Evolutionary conservation across 2,113 vertebrate species (phyloP).

Genomic region (Anseranas semipalmata): DNA sequence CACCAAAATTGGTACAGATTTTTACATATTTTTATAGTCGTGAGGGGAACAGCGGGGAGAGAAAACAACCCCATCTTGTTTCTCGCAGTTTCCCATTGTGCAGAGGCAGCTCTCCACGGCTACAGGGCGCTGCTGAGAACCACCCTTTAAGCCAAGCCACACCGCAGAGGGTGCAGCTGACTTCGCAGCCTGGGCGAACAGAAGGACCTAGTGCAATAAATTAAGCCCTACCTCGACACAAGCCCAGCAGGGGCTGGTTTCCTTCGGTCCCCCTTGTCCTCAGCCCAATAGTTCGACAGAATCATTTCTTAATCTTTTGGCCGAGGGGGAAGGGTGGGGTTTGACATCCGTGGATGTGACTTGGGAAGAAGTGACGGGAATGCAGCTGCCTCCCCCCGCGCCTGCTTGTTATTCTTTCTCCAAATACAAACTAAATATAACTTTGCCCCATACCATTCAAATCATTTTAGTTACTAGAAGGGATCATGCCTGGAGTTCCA

Average conservation of each 20-base stretch:
- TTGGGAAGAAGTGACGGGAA: slow-evolving; percentile 44
- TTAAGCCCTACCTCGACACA: neutral
- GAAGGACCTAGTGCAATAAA: neutral
- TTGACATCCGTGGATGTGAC: neutral
- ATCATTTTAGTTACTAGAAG: slow-evolving; percentile 62
- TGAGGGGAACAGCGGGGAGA: neutral
- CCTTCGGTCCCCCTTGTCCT: neutral
- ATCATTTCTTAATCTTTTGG: neutral
- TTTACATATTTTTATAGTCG: neutral
- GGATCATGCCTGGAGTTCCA: slow-evolving; percentile 65
- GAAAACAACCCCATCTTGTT: neutral
- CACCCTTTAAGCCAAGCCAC: neutral
- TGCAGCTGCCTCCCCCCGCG: slow-evolving; percentile 8
- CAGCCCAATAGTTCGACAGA: neutral
- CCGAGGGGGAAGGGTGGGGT: neutral
- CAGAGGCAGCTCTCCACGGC: neutral
- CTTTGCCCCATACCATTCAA: slow-evolving; percentile 62
- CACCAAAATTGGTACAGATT: neutral
- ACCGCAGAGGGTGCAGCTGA: neutral
- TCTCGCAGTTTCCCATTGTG: neutral
- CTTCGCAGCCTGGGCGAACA: neutral
- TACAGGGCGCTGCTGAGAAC: neutral
- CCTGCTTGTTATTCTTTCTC: slow-evolving; percentile 59
- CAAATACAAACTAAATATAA: slow-evolving; percentile 67
- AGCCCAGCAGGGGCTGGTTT: neutral